Conservation (phyloP, 2,113 vertebrate species). For the Hipposideros armiger region DNA sequence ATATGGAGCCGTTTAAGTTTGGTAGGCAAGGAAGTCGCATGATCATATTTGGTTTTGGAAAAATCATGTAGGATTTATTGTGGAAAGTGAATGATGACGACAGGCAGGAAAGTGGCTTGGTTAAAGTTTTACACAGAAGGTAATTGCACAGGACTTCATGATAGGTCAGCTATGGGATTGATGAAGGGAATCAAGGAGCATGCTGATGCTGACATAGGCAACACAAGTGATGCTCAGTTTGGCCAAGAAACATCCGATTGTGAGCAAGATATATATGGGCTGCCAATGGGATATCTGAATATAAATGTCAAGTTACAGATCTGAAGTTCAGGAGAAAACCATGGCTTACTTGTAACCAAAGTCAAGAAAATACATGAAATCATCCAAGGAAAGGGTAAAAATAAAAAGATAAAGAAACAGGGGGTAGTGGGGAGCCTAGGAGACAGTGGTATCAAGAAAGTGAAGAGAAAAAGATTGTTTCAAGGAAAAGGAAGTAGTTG, state of each 20-base stretch:
- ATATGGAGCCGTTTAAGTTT: background rate
- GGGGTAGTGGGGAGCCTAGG: background rate
- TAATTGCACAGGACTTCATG: background rate
- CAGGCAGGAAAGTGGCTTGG: background rate
- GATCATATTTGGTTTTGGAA: background rate
- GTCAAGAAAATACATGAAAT: background rate
- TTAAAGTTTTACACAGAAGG: background rate
- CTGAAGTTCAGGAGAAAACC: background rate
- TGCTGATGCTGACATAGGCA: background rate
- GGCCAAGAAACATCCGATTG: background rate
- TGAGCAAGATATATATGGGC: background rate
- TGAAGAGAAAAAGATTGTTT: background rate
- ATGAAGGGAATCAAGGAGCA: background rate
- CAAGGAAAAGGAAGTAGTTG: background rate
- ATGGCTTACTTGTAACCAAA: background rate
- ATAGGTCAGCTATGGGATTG: too few relatives aligned
- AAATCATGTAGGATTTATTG: background rate
- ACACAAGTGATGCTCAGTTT: background rate
- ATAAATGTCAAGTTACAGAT: background rate
- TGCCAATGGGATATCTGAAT: background rate
- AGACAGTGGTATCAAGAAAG: background rate
- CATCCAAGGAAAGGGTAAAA: background rate
- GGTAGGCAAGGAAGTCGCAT: background rate
- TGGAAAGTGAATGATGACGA: background rate
- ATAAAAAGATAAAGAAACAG: background rate